Percentiles rank a stretch among this genome's conserved stretches.
Evolutionary conservation across 2,113 vertebrate genomes (phyloP).

Genomic region (Dromaius novaehollandiae): DNA sequence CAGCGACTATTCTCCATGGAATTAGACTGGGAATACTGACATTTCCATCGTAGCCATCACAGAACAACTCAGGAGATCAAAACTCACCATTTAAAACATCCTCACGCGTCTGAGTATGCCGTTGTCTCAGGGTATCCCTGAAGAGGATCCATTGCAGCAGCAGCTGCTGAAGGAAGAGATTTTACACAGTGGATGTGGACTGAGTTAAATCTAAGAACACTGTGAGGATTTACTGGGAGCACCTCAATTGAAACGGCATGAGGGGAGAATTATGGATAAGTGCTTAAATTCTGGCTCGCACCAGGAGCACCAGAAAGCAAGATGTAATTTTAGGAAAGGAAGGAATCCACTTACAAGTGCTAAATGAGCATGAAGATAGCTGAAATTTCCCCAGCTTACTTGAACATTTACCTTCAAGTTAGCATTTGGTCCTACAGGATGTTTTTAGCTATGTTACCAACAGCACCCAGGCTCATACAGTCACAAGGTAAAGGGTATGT

Average conservation of each 20-base stretch:
- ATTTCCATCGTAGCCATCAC: not conserved
- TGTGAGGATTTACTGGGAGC: not conserved
- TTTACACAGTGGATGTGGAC: not conserved
- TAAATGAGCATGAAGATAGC: not conserved
- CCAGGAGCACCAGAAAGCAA: not conserved
- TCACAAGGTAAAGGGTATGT: not conserved
- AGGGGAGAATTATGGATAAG: not conserved
- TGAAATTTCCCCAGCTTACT: not conserved
- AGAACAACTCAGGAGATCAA: not conserved
- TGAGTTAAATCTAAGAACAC: slow-evolving; percentile 16
- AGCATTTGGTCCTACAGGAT: not conserved
- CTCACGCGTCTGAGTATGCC: not conserved
- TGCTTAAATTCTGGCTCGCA: not conserved
- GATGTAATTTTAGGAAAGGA: not conserved
- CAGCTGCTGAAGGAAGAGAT: not conserved
- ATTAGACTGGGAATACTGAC: not conserved
- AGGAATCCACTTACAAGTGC: not conserved
- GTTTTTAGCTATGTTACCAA: not conserved
- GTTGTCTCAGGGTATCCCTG: not conserved
- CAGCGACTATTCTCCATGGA: not conserved
- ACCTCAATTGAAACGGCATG: not conserved
- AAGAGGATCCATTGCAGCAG: not conserved
- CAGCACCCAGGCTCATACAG: not conserved
- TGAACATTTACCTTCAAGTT: not conserved
- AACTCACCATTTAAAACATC: not conserved